Evolutionary conservation across 1,140 invertebrate genomes (phyloP), one percentile per base, ranked within the genome.

Genomic region (Neodiprion virginianus): DNA sequence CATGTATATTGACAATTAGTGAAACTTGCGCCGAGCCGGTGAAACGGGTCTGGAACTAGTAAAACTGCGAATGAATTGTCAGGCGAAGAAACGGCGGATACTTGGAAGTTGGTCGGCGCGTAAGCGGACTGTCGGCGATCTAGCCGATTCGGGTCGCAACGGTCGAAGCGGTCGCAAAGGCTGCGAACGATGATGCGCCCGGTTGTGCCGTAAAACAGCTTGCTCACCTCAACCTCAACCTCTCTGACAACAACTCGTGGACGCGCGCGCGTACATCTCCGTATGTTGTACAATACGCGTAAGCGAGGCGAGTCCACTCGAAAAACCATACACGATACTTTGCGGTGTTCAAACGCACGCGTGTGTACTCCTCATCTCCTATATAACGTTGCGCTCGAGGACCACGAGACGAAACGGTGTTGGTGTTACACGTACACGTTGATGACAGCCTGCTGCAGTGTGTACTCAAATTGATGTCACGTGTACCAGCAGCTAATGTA

Each of bases 1-100:
- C 5, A 40, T 5, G 28, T 40, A 40, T 40, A 40, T 40, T 40
- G 28, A 40, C 28, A 40, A 40, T 40, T 40, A 40, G 28, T 40
- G 28, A 74, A 75, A 69, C 69, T 17, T 66, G 69, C 72, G 74
- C n/a, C 72, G 48, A 61, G 72, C 72, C 71, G 74, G 76, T 76
- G 73, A 72, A 75, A 48, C 70, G 76, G 81, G 28, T 40, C 78
- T 82, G 68, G 80, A 83, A 84, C 79, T 40, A 80, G 82, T 79
- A 75, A 75, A 78, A 73, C 66, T 74, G 74, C 21, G 21, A 75
- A 21, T 48, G 74, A 74, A 80, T 73, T 76, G 71, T 17, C 14
- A 67, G 74, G 78, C 81, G 80, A 81, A 83, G 77, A 82, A 84
- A 83, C 79, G 79, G 83, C 76, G 76, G 80, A 82, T 83, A 84